Conservation (phyloP, 2,888 invertebrate species). For the Ormyrus thymus region DNA sequence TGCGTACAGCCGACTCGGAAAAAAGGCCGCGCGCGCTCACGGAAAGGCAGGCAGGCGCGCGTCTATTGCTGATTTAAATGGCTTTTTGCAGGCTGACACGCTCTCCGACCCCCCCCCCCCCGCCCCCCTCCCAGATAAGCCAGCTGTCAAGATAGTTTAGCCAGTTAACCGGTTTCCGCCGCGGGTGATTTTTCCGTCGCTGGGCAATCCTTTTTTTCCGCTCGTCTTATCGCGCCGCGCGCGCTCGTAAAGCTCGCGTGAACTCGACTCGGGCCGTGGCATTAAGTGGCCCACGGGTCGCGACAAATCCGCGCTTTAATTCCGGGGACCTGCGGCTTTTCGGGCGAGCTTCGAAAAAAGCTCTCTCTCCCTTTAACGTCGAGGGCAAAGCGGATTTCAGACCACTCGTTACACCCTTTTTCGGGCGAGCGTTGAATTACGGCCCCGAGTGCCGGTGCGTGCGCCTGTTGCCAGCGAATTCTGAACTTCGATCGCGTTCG, state of each 20-base stretch:
- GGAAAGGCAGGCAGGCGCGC: background rate
- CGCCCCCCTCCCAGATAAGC: slow-evolving; percentile 19
- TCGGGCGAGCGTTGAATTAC: slow-evolving; percentile 24
- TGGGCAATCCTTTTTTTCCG: background rate
- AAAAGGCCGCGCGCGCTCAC: background rate
- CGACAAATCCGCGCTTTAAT: slow-evolving; percentile 1
- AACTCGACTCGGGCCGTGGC: background rate
- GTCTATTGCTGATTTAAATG: slow-evolving; percentile 28
- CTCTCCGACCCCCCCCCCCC: background rate
- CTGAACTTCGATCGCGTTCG: slow-evolving; percentile 11
- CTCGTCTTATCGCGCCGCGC: background rate
- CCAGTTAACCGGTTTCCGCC: slow-evolving; percentile 1
- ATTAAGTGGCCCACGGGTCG: background rate
- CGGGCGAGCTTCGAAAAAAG: slow-evolving; percentile 11
- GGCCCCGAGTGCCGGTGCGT: background rate
- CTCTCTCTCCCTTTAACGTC: background rate
- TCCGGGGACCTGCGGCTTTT: background rate
- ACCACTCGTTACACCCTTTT: slow-evolving; percentile 27
- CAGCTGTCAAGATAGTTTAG: slow-evolving; percentile 18
- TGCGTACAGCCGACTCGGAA: background rate
- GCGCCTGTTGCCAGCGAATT: background rate
- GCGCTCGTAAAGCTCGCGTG: background rate
- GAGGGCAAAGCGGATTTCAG: slow-evolving; percentile 11
- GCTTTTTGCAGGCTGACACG: slow-evolving; percentile 30
- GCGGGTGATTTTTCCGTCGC: background rate